Conservation (phyloP, 2,797 vertebrate genomes). For the Anguilla anguilla region DNA sequence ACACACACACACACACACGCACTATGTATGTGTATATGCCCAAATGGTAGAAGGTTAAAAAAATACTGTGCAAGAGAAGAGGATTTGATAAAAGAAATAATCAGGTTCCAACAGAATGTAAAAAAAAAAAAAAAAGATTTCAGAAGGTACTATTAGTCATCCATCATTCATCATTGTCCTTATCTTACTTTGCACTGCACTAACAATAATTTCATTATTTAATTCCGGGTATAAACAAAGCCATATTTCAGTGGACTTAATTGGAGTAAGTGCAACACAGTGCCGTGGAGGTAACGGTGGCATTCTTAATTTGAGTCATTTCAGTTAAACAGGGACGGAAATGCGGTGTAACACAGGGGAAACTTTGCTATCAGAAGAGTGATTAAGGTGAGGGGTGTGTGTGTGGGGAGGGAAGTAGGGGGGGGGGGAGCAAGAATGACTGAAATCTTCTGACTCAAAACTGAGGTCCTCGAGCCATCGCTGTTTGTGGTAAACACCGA, state of each 20-base stretch:
- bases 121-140: slow-evolving; percentile 48
- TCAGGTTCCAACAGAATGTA: slow-evolving; percentile 44
- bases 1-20: not conserved
- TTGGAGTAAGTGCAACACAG: not conserved
- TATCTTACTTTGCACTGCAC: not conserved
- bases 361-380: not conserved
- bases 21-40: not conserved
- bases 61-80: not conserved
- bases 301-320: not conserved
- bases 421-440: not conserved
- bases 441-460: slow-evolving; percentile 18
- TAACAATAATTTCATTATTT: not conserved
- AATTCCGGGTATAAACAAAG: not conserved
- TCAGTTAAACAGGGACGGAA: too few relatives aligned
- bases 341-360: not conserved
- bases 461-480: not conserved
- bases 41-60: not conserved
- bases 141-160: slow-evolving; percentile 50
- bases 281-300: not conserved
- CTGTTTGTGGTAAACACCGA: not conserved
- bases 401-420: not conserved
- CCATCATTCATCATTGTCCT: slow-evolving; percentile 46
- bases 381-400: not conserved
- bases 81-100: not conserved
- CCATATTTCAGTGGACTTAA: not conserved